Conservation (phyloP, 2,888 invertebrate species). For the Elmis aenea region DNA sequence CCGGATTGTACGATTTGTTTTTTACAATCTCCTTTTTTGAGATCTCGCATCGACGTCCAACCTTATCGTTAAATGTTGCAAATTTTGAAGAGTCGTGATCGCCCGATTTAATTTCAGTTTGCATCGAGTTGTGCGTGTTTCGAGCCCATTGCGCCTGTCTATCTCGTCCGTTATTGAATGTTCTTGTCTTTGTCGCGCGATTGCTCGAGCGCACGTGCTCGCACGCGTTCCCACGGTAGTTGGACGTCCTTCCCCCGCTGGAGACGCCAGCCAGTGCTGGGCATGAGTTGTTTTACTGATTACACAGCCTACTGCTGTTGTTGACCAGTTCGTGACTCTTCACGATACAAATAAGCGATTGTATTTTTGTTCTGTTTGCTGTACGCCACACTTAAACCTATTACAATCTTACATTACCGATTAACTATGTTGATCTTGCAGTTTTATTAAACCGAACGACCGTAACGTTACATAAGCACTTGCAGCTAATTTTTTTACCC, state of each 20-base stretch:
- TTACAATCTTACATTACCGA: too few relatives aligned
- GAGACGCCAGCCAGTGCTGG: slow-evolving; percentile 44
- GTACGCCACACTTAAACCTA: too few relatives aligned
- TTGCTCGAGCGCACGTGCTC: slow-evolving; percentile 44
- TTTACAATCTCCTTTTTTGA: slow-evolving; percentile 14
- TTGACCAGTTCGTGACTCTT: slow-evolving; percentile 13
- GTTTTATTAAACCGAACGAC: too few relatives aligned
- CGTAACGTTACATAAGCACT: too few relatives aligned
- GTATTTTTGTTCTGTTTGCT: slow-evolving; percentile 4
- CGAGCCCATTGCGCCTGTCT: too few relatives aligned
- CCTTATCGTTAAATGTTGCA: background rate
- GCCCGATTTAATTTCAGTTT: too few relatives aligned
- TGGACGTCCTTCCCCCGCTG: slow-evolving; percentile 28
- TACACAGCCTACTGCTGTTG: slow-evolving; percentile 20
- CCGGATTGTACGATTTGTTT: slow-evolving; percentile 21
- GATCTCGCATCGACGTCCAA: background rate
- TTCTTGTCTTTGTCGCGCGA: slow-evolving; percentile 12
- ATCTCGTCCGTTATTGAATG: too few relatives aligned
- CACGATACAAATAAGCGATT: slow-evolving; percentile 16
- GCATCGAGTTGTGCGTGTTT: too few relatives aligned
- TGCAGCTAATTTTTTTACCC: too few relatives aligned
- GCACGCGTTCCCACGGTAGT: slow-evolving; percentile 48
- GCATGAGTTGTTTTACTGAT: slow-evolving; percentile 21
- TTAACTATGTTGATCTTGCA: too few relatives aligned
- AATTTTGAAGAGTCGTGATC: too few relatives aligned